These are phyloP conservation scores for Rhopalosiphum padi DNA, from an alignment of 1,140 invertebrate genomes.

Conservation along the genomic window DNA sequence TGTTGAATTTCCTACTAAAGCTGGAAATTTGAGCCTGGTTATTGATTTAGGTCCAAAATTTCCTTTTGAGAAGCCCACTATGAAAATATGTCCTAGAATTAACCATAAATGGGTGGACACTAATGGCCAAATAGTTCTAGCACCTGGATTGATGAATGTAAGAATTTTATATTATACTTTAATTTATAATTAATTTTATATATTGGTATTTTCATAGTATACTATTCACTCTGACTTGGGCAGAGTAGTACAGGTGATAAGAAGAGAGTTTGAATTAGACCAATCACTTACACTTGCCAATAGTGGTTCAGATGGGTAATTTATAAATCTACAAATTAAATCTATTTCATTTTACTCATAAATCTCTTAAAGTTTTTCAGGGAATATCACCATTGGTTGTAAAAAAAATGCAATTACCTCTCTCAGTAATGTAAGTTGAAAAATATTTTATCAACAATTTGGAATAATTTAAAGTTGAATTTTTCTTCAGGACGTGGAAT, in stretches of 20 bases:
- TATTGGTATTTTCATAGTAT: slow-evolving; percentile 66
- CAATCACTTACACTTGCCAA: slow-evolving; percentile 65
- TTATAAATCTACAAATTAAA: neutral
- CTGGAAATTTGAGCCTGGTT: slow-evolving; percentile 70
- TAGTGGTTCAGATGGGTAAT: slow-evolving; percentile 61
- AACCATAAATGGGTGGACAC: slow-evolving; percentile 75
- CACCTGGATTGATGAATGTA: slow-evolving; percentile 77
- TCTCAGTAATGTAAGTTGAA: neutral
- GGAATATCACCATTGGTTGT: neutral
- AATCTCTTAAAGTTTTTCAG: slow-evolving; percentile 38
- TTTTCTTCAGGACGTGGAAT: slow-evolving; percentile 38
- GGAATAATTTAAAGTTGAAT: neutral
- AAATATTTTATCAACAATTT: neutral
- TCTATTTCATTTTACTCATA: neutral
- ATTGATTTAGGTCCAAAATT: slow-evolving; percentile 73
- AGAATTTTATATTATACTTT: slow-evolving; percentile 58
- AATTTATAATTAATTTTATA: neutral
- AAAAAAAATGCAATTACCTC: neutral
- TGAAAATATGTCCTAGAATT: slow-evolving; percentile 72
- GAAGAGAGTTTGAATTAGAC: slow-evolving; percentile 76
- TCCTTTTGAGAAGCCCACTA: slow-evolving; percentile 75
- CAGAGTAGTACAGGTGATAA: slow-evolving; percentile 78
- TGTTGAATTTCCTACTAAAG: slow-evolving; percentile 72
- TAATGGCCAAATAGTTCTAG: slow-evolving; percentile 71
- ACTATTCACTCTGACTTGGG: slow-evolving; percentile 79